Conservation (phyloP, 2,113 vertebrate species). For the Buteo buteo region DNA sequence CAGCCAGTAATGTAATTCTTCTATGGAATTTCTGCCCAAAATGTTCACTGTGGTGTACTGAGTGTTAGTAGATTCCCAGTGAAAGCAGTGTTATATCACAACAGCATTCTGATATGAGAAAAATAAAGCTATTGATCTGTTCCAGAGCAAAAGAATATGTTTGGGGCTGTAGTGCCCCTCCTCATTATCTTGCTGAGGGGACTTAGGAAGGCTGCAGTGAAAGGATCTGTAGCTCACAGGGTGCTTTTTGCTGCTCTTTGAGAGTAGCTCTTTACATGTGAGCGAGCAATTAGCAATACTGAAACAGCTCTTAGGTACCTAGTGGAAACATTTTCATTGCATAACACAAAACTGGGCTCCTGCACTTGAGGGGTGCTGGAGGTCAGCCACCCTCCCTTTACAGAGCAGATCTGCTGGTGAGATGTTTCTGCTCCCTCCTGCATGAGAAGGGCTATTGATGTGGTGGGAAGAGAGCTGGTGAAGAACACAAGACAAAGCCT, state of each 20-base stretch:
- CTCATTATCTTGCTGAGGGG: not conserved
- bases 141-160: not conserved
- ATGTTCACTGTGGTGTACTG: not conserved
- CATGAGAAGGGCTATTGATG: not conserved
- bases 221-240: fast-evolving
- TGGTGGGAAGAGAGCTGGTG: not conserved
- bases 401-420: not conserved
- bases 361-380: not conserved
- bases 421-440: not conserved
- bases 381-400: not conserved
- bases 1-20: not conserved
- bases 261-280: not conserved
- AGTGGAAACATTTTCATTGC: not conserved
- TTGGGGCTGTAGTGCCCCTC: not conserved
- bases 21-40: not conserved
- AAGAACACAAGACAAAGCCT: not conserved
- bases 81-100: not conserved
- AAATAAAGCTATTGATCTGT: not conserved
- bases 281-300: not conserved
- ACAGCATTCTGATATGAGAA: not conserved
- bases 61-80: not conserved
- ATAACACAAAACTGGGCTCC: not conserved
- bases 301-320: not conserved
- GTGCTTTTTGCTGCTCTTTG: not conserved
- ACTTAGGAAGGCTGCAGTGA: not conserved